Evolutionary conservation across 1,140 invertebrate genomes (phyloP).

Genomic region (Pristionchus pacificus): DNA sequence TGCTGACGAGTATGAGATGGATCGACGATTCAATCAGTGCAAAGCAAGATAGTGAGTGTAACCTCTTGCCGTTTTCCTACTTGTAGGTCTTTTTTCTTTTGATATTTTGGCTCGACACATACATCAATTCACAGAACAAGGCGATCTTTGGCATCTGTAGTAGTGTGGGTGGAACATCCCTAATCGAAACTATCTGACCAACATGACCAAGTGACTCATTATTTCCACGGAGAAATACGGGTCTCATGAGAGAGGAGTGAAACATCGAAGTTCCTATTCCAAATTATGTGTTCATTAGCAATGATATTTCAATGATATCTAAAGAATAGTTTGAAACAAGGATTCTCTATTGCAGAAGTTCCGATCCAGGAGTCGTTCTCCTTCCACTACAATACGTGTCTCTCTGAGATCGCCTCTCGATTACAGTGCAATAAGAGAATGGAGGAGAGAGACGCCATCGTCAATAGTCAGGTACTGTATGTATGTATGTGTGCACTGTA

Average conservation of each 20-base stretch:
- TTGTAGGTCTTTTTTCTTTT: conserved; percentile 11
- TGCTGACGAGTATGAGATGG: conserved; percentile 50
- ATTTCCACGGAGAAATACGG: too few species aligned
- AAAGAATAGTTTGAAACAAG: conserved; percentile 17
- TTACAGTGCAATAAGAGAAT: conserved; percentile 11
- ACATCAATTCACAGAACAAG: too few species aligned
- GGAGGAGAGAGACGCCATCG: conserved; percentile 41
- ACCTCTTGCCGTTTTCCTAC: too few species aligned
- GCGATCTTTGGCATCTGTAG: too few species aligned
- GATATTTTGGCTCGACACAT: too few species aligned
- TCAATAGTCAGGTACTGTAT: conserved; percentile 49
- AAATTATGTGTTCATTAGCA: conserved; percentile 12
- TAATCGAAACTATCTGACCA: too few species aligned
- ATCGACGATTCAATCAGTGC: conserved; percentile 48
- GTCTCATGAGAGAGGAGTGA: too few species aligned
- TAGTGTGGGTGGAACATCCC: too few species aligned
- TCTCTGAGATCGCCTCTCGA: conserved; percentile 53
- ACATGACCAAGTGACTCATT: too few species aligned
- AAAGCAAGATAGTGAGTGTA: conserved; percentile 46
- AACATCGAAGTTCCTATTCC: conserved; percentile 1
- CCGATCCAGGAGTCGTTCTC: conserved; percentile 55
- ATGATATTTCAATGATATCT: neutral
- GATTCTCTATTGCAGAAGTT: too few species aligned
- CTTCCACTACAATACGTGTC: conserved; percentile 55
- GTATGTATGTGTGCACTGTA: conserved; percentile 27